Percentiles rank a stretch among this genome's conserved stretches.
Conservation (phyloP, 53 echinoderm and acorn worm genomes). For the Pentamera pediparva region DNA sequence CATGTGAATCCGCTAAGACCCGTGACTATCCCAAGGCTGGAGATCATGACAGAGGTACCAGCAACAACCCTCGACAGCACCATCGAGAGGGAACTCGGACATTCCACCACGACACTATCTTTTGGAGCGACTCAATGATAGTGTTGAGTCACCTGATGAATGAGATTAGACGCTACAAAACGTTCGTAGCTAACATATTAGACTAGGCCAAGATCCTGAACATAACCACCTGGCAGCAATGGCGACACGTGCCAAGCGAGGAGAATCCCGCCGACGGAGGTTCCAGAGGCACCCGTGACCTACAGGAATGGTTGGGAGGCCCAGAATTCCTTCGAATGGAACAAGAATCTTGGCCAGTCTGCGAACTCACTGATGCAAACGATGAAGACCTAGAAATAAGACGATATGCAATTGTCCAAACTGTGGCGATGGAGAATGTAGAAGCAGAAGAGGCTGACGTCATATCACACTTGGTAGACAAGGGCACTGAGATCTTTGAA, state of each 20-base stretch:
- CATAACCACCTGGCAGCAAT: slow-evolving; percentile 23
- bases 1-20: slow-evolving; percentile 46
- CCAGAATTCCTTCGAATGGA: slow-evolving; percentile 39
- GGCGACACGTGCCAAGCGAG: slow-evolving; percentile 46
- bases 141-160: slow-evolving; percentile 51
- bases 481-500: not conserved
- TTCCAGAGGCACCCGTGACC: slow-evolving; percentile 31
- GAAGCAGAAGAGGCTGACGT: not conserved
- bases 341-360: slow-evolving; percentile 5
- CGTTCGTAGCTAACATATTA: slow-evolving; percentile 52
- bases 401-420: not conserved
- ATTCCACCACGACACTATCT: slow-evolving; percentile 20
- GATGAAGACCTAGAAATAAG: slow-evolving; percentile 15
- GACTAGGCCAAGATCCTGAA: slow-evolving; percentile 34
- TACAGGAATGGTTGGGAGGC: slow-evolving; percentile 29
- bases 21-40: slow-evolving; percentile 46
- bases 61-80: slow-evolving; percentile 41
- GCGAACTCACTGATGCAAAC: not conserved
- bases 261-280: slow-evolving; percentile 48
- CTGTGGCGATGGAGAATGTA: not conserved
- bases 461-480: not conserved
- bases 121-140: slow-evolving; percentile 51
- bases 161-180: slow-evolving; percentile 46
- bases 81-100: slow-evolving; percentile 31
- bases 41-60: slow-evolving; percentile 49